phyloP scores from a whole-genome alignment of 2,113 vertebrate species.

The Nannospalax galili region DNA sequence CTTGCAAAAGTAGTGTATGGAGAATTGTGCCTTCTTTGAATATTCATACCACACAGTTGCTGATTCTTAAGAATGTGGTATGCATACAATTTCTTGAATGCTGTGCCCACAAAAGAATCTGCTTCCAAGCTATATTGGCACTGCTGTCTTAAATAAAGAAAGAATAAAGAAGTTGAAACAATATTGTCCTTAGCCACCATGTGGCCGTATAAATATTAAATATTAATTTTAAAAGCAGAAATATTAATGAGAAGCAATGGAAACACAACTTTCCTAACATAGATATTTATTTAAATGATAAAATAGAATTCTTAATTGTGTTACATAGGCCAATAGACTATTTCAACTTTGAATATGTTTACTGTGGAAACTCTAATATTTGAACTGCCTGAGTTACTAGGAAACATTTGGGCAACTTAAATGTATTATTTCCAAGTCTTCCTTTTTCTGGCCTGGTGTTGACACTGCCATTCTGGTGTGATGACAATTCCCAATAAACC shows the following conservation, averaged over 20 bases:
- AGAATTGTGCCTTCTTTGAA: conserved; percentile 61
- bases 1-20: conserved; percentile 47
- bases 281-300: background rate
- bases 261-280: background rate
- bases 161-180: background rate
- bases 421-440: background rate
- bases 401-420: background rate
- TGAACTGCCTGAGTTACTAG: background rate
- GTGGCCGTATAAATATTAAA: background rate
- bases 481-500: background rate
- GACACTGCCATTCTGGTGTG: background rate
- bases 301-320: background rate
- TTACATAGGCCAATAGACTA: background rate
- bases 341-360: conserved; percentile 1
- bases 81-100: conserved; percentile 62
- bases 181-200: background rate
- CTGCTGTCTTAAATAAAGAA: background rate
- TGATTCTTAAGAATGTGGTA: conserved; percentile 65
- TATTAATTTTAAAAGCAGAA: background rate
- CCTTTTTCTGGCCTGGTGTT: background rate
- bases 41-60: conserved; percentile 69
- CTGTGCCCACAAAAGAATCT: conserved; percentile 34
- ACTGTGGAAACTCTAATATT: background rate
- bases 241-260: background rate
- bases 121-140: background rate